Evolutionary conservation across 2,888 invertebrate genomes (phyloP), one percentile per base, ranked within the genome.

Genomic region (Leuctra nigra): DNA sequence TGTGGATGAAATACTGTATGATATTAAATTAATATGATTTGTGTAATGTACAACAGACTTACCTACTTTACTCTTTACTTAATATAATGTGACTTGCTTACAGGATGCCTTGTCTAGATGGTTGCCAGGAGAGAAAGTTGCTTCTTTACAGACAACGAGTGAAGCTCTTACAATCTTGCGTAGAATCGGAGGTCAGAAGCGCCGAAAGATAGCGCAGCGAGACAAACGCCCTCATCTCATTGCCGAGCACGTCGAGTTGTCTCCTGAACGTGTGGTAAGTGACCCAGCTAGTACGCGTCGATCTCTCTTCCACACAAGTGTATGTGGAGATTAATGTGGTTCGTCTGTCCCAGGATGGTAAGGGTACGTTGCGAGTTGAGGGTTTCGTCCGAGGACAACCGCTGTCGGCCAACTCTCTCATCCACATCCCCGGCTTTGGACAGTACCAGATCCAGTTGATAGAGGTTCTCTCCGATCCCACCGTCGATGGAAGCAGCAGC

Each of bases 351-450:
- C 6, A 11, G 29, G 29, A 3, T 20, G 2, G 4, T 9, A 41
- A 62, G 91, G n/a, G 91, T 7, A 84, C 81, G 14, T 73, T 94
- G 29, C 84, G 87, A 72, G 77, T 97, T 1, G 85, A 87, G 48
- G 99, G 98, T 1, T 96, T 87, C 71, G 71, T 99, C 53, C 78
- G 93, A 64, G 93, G 95, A 1, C 81, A 82, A 67, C 77, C 87
- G 2, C 72, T 98, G 53, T 87, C 88, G 68, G 94, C 91, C 0
- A 95, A 98, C 73, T 80, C 86, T 60, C 76, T 97, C 54, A 79
- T 99, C 22, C 94, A 99, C 68, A 81, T 99, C 55, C 86, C 92
- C 44, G 96, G 96, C 0, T 79, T 91, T 66, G 97, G 97, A 7
- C 92, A 96, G 68, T 98, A 88, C 69, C 96, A 96, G 75, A 83